These are phyloP conservation scores for Antidorcas marsupialis DNA, from an alignment of 2,113 vertebrate genomes.

Conservation along the genomic window DNA sequence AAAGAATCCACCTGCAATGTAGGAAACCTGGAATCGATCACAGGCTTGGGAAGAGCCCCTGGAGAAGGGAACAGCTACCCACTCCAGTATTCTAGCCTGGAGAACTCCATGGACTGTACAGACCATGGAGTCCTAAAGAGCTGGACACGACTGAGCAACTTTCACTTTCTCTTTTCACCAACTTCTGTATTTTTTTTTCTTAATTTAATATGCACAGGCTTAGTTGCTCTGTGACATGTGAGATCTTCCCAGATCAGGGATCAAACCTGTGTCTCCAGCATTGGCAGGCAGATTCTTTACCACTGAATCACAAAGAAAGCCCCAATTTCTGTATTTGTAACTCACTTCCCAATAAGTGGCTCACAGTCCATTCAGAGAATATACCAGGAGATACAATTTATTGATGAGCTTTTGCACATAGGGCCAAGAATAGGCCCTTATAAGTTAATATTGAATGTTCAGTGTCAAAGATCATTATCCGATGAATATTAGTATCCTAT, in stretches of 20 bases:
- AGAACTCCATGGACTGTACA: not conserved
- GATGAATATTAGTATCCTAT: not conserved
- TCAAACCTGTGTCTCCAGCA: not conserved
- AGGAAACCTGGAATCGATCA: not conserved
- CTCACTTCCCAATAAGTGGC: not conserved
- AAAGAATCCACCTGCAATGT: not conserved
- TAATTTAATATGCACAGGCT: not conserved
- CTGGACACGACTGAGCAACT: not conserved
- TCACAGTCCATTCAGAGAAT: not conserved
- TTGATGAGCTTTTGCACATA: not conserved
- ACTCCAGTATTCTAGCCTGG: not conserved
- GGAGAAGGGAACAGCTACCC: not conserved
- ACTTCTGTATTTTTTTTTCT: not conserved
- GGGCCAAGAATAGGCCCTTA: not conserved
- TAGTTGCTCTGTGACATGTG: not conserved
- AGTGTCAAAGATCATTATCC: not conserved
- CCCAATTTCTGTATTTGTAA: not conserved
- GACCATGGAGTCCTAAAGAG: not conserved
- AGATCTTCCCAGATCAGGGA: not conserved
- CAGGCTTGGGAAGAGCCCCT: not conserved
- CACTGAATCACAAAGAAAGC: not conserved
- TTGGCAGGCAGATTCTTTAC: not conserved
- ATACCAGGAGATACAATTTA: not conserved
- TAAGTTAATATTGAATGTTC: not conserved
- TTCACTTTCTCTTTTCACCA: not conserved